These are phyloP conservation scores for Trichopria drosophilae DNA, from an alignment of 2,888 invertebrate species.

Conservation along the genomic window DNA sequence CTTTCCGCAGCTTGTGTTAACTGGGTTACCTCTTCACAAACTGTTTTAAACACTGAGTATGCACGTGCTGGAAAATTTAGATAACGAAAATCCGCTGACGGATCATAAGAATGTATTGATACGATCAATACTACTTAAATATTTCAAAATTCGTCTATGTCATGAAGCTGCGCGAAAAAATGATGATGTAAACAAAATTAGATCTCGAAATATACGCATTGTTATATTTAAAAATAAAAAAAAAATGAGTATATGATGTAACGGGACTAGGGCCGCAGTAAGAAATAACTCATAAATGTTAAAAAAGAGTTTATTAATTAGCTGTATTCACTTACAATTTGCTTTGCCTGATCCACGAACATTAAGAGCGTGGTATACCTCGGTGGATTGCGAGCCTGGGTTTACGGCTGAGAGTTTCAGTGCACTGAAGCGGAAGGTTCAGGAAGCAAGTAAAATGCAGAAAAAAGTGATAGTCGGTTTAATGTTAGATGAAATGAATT, in stretches of 20 bases:
- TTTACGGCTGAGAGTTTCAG: conserved; percentile 31
- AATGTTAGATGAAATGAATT: conserved; percentile 33
- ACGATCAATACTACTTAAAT: neutral
- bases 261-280: no score
- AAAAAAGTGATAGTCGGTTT: conserved; percentile 26
- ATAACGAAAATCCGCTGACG: conserved; percentile 1
- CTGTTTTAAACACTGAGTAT: no score
- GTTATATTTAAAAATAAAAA: no score
- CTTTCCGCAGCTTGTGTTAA: no score
- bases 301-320: no score
- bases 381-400: conserved; percentile 31
- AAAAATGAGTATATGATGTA: no score
- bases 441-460: conserved; percentile 8
- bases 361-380: conserved; percentile 30
- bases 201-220: no score
- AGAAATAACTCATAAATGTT: no score
- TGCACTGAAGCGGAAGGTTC: conserved; percentile 20
- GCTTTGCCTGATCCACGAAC: no score
- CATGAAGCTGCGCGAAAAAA: neutral
- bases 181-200: no score
- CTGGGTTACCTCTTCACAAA: no score
- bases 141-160: neutral
- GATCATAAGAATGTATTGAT: conserved; percentile 8
- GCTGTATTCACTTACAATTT: no score
- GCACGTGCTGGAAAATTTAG: neutral